phyloP scores from a whole-genome alignment of 2,797 vertebrate species.

The Cynodonichthys magdalenae region DNA sequence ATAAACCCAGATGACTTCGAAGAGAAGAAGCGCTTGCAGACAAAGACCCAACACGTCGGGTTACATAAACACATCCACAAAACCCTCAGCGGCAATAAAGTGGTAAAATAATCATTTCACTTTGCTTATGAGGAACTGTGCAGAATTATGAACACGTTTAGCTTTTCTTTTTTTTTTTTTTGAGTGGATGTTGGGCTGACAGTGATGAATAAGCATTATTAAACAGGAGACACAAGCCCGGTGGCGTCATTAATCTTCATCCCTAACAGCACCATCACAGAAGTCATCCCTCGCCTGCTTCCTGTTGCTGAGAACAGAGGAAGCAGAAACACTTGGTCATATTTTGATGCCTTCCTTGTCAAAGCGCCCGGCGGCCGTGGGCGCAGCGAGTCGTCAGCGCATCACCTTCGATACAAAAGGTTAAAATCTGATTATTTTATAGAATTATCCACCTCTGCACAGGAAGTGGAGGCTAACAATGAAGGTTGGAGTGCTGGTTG shows the following conservation, averaged over 20 bases:
- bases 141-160: slow-evolving; percentile 13
- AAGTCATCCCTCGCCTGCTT: slow-evolving; percentile 42
- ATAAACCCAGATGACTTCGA: slow-evolving; percentile 31
- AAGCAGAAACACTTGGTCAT: slow-evolving; percentile 10
- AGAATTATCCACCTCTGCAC: slow-evolving; percentile 71
- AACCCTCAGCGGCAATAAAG: slow-evolving; percentile 33
- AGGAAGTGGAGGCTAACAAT: slow-evolving; percentile 80
- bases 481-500: slow-evolving; percentile 57
- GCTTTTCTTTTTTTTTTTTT: slow-evolving; percentile 19
- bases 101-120: slow-evolving; percentile 6
- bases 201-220: slow-evolving; percentile 77
- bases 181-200: slow-evolving; percentile 41
- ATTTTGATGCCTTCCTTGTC: slow-evolving; percentile 18
- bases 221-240: slow-evolving; percentile 65
- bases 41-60: slow-evolving; percentile 11
- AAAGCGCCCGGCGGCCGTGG: slow-evolving; percentile 30
- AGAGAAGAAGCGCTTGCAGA: slow-evolving; percentile 11
- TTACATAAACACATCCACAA: slow-evolving; percentile 20
- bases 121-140: slow-evolving; percentile 15
- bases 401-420: not conserved
- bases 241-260: slow-evolving; percentile 73
- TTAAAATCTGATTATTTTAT: slow-evolving; percentile 46
- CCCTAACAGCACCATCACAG: slow-evolving; percentile 57
- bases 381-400: slow-evolving; percentile 44
- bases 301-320: slow-evolving; percentile 40